These are phyloP conservation scores for Ectropis crepuscularia DNA, from an alignment of 2,888 invertebrate genomes.

Conservation along the genomic window DNA sequence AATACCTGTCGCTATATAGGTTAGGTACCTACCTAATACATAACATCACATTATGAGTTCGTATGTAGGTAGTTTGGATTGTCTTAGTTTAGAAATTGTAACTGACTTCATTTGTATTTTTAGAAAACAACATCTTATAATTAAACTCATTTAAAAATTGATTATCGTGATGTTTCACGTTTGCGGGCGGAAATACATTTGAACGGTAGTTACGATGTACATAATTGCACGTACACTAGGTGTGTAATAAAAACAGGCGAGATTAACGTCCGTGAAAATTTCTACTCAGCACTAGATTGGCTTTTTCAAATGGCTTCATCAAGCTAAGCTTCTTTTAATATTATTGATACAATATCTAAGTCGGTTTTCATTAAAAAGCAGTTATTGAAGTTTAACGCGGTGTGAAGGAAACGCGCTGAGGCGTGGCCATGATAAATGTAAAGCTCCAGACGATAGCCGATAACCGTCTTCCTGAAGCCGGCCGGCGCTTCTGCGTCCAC, in stretches of 20 bases:
- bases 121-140: too few relatives aligned
- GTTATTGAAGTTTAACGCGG: slow-evolving; percentile 38
- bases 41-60: too few relatives aligned
- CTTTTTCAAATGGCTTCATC: slow-evolving; percentile 28
- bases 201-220: neutral
- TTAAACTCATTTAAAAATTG: too few relatives aligned
- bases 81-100: too few relatives aligned
- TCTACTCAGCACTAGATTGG: slow-evolving; percentile 27
- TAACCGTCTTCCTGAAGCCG: slow-evolving; percentile 52
- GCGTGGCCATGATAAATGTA: slow-evolving; percentile 36
- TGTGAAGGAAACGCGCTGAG: slow-evolving; percentile 41
- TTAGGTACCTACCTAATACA: too few relatives aligned
- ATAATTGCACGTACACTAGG: neutral
- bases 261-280: slow-evolving; percentile 29
- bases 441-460: slow-evolving; percentile 31
- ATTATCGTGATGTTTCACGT: too few relatives aligned
- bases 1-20: too few relatives aligned
- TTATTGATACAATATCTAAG: slow-evolving; percentile 32
- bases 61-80: too few relatives aligned
- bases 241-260: neutral
- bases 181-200: too few relatives aligned
- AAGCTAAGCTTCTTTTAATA: slow-evolving; percentile 15
- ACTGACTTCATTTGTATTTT: too few relatives aligned
- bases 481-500: slow-evolving; percentile 64
- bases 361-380: slow-evolving; percentile 32